A percentile compares a stretch with the other conserved stretches of the same genome.
These are phyloP conservation scores for Rhagonycha lutea DNA, from an alignment of 2,888 invertebrate genomes.

Conservation along the genomic window DNA sequence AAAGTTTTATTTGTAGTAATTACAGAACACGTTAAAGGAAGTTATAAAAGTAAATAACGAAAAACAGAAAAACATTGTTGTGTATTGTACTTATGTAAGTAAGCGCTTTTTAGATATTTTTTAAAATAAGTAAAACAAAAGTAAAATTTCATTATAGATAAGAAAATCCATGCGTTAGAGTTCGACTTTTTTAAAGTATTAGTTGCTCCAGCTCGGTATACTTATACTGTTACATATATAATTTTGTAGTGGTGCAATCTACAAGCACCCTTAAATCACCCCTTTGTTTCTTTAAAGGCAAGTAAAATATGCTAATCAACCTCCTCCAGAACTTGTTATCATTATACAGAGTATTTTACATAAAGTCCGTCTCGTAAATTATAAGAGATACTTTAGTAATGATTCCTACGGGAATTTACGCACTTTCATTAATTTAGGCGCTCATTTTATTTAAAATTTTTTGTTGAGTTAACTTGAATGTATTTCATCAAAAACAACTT, in stretches of 20 bases:
- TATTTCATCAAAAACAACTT: not conserved
- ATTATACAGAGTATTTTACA: not conserved
- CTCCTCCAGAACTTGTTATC: not conserved
- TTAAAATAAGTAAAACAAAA: not conserved
- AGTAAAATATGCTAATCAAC: not conserved
- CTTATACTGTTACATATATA: not conserved
- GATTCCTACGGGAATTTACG: not conserved
- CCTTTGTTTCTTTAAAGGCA: not conserved
- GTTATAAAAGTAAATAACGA: not conserved
- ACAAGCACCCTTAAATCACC: not conserved
- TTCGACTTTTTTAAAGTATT: not conserved
- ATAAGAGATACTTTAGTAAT: not conserved
- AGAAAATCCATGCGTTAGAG: not conserved
- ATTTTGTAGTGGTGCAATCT: not conserved
- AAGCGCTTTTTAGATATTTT: not conserved
- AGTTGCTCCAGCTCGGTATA: not conserved
- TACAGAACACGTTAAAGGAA: not conserved
- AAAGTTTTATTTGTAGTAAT: not conserved
- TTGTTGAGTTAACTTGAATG: not conserved
- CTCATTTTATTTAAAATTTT: not conserved
- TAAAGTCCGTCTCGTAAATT: not conserved
- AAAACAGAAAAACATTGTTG: not conserved
- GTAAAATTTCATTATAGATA: not conserved
- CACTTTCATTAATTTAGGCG: not conserved
- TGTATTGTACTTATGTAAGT: not conserved